phyloP scores from a whole-genome alignment of 2,113 vertebrate genomes.

The Cyanoramphus novaezelandiae region DNA sequence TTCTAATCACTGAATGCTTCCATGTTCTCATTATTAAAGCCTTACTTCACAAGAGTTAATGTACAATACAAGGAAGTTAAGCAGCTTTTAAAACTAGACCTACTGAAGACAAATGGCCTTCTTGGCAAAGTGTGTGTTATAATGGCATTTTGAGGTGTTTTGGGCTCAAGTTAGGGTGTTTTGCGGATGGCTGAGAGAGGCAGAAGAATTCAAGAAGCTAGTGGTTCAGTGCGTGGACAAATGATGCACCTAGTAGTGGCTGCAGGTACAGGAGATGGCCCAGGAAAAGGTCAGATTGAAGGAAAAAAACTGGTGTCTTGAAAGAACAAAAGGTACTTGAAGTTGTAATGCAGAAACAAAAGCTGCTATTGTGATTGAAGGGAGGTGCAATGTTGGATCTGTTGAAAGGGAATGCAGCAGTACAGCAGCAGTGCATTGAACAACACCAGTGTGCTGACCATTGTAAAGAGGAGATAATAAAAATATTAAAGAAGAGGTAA shows the following conservation, averaged over 20 bases:
- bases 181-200: neutral
- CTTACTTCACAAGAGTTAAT: neutral
- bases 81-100: neutral
- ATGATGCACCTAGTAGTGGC: neutral
- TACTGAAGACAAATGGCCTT: neutral
- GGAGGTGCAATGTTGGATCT: neutral
- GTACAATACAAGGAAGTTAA: neutral
- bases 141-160: neutral
- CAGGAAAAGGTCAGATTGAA: neutral
- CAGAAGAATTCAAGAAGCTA: neutral
- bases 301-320: neutral
- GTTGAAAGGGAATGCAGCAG: neutral
- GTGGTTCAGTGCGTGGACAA: neutral
- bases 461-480: neutral
- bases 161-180: neutral
- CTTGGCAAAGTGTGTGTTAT: neutral
- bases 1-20: neutral
- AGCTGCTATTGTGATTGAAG: neutral
- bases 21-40: neutral
- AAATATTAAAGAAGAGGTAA: neutral
- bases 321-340: neutral
- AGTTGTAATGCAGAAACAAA: neutral
- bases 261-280: neutral
- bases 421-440: neutral
- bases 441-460: neutral